Conservation (phyloP, 1,140 invertebrate genomes). For the Oreohelix idahoensis region DNA sequence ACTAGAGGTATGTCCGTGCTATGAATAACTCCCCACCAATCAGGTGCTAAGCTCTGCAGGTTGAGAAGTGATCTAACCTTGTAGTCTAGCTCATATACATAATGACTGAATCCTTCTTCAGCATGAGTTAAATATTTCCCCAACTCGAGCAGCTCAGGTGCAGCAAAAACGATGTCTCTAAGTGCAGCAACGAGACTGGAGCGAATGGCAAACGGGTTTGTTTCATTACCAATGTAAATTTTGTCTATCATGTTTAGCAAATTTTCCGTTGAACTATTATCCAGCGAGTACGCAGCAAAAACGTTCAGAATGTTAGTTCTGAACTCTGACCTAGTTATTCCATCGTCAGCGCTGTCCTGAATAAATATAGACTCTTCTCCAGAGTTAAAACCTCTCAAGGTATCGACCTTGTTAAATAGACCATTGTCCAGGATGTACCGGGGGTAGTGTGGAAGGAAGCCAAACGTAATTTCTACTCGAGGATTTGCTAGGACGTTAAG, state of each 20-base stretch:
- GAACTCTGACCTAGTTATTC: background rate
- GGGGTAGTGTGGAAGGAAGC: conserved; percentile 24
- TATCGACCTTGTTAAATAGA: conserved; percentile 29
- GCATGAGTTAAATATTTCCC: background rate
- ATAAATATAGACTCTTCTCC: conserved; percentile 24
- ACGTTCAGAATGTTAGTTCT: background rate
- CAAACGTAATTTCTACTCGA: conserved; percentile 24
- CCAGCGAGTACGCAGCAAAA: background rate
- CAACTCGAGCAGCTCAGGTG: background rate
- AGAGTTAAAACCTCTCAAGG: conserved; percentile 21
- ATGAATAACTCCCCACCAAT: conserved; percentile 14
- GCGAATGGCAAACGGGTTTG: background rate
- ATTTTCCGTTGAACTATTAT: background rate
- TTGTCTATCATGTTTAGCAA: background rate
- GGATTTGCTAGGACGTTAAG: conserved; percentile 19
- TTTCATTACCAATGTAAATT: background rate
- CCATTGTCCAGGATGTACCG: background rate
- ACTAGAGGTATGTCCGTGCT: background rate
- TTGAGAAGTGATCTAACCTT: background rate
- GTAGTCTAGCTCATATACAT: conserved; percentile 17
- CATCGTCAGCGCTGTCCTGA: background rate
- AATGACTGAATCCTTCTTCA: background rate
- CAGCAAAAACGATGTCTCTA: background rate
- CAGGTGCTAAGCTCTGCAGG: background rate
- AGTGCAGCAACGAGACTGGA: background rate